Conservation (phyloP, 2,888 invertebrate species). For the Chrysopilus asiliformis region DNA sequence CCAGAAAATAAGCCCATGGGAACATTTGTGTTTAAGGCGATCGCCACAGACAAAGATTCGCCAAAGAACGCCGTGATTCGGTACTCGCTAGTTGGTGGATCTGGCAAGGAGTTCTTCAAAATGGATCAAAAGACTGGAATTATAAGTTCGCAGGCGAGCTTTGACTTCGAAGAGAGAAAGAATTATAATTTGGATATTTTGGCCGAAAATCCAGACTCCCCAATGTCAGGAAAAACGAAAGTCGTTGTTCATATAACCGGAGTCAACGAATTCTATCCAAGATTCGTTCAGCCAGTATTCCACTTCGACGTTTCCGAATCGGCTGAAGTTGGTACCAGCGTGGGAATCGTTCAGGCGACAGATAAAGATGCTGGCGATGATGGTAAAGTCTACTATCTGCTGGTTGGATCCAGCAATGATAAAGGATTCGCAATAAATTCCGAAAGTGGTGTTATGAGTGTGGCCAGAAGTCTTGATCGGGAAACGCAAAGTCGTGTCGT, state of each 20-base stretch:
- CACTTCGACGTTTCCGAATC: slow-evolving; percentile 90
- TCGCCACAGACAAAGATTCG: slow-evolving; percentile 75
- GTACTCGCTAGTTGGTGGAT: slow-evolving; percentile 67
- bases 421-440: slow-evolving; percentile 78
- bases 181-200: slow-evolving; percentile 60
- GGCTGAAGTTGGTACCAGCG: slow-evolving; percentile 68
- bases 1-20: slow-evolving; percentile 70
- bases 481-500: slow-evolving; percentile 84
- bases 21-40: slow-evolving; percentile 58
- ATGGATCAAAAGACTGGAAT: slow-evolving; percentile 66
- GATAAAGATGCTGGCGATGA: slow-evolving; percentile 82
- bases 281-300: slow-evolving; percentile 78
- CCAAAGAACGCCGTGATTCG: slow-evolving; percentile 74
- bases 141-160: slow-evolving; percentile 58
- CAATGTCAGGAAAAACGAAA: slow-evolving; percentile 60
- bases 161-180: slow-evolving; percentile 78
- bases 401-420: slow-evolving; percentile 86
- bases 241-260: slow-evolving; percentile 67
- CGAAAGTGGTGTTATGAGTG: slow-evolving; percentile 70
- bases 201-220: slow-evolving; percentile 77
- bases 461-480: slow-evolving; percentile 67
- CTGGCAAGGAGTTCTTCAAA: slow-evolving; percentile 57
- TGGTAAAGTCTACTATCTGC: slow-evolving; percentile 78
- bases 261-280: slow-evolving; percentile 78
- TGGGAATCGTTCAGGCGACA: slow-evolving; percentile 76